Evolutionary conservation across 2,888 invertebrate genomes (phyloP), one percentile per base, ranked within the genome.

Genomic region (Norana najaformis): DNA sequence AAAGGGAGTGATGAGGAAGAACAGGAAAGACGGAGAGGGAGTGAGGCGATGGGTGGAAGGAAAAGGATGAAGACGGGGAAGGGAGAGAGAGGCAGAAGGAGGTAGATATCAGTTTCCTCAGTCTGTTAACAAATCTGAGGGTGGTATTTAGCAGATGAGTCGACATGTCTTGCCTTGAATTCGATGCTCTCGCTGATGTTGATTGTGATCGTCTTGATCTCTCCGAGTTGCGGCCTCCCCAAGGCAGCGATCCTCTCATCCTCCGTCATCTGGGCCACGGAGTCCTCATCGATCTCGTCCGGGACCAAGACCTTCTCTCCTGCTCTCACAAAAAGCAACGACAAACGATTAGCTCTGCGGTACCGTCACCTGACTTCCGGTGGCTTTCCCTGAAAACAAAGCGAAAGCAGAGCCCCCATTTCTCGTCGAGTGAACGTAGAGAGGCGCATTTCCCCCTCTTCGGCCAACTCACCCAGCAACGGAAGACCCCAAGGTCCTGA

Each of bases 161-260:
- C 4, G 23, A 47, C 5, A 47, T 23, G 8, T 30, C 95, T 92
- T 95, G 98, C 98, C 97, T 98, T 99, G 95, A 99, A 99, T 95
- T 99, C 99, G 95, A 98, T 98, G 96, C 98, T 99, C 95, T 99
- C 99, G 94, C 97, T 98, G 94, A 99, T 97, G 94, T 98, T 96
- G 93, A 99, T 96, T 95, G 97, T 97, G 91, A 97, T 97, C 93
- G 97, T 96, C 92, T 96, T 96, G 94, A 97, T 96, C 93, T 98
- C 98, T 6, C 99, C 99, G 91, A 98, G 96, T 93, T 97, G 96
- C 8, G 99, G 99, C 94, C 97, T 97, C 53, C 99, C 99, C 95
- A 98, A 96, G 91, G 95, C 95, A 14, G 94, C 94, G 53, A 95
- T 93, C 83, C 94, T 92, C 82, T 95, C 94, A 90, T 95, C 95